phyloP scores from a whole-genome alignment of 2,888 invertebrate genomes.

The Torymus aiolomorphi region DNA sequence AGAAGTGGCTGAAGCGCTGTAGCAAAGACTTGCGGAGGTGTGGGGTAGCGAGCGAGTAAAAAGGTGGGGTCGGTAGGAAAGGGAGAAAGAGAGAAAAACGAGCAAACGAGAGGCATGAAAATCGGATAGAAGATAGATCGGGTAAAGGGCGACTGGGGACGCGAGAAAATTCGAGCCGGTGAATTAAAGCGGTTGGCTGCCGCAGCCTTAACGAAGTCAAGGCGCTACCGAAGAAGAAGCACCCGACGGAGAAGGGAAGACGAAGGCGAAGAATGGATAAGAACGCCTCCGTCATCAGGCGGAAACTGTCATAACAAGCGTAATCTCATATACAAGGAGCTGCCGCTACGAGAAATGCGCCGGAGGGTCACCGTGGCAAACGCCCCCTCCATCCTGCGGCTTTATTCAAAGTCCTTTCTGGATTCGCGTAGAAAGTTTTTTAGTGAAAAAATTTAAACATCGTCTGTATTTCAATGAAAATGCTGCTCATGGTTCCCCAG shows the following conservation, averaged over 20 bases:
- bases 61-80: not conserved
- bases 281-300: conserved; percentile 51
- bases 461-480: not conserved
- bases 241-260: not conserved
- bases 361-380: conserved; percentile 4
- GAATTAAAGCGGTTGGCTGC: conserved; percentile 68
- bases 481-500: no score
- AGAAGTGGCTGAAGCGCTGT: conserved; percentile 43
- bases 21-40: not conserved
- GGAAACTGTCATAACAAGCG: conserved; percentile 71
- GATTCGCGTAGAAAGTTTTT: conserved; percentile 21
- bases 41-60: conserved; percentile 4
- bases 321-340: conserved; percentile 67
- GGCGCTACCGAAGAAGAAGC: conserved; percentile 18
- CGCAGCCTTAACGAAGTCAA: conserved; percentile 68
- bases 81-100: conserved; percentile 34
- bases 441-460: conserved; percentile 34
- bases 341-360: not conserved
- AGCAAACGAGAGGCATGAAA: conserved; percentile 37
- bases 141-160: conserved; percentile 32
- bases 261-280: conserved; percentile 38
- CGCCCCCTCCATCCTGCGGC: conserved; percentile 3
- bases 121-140: conserved; percentile 47
- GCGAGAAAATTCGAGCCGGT: conserved; percentile 59
- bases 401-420: not conserved